Evolutionary conservation across 1,140 invertebrate species (phyloP), one percentile per base, ranked within the genome.

Genomic region (Plectrocnemia conspersa): DNA sequence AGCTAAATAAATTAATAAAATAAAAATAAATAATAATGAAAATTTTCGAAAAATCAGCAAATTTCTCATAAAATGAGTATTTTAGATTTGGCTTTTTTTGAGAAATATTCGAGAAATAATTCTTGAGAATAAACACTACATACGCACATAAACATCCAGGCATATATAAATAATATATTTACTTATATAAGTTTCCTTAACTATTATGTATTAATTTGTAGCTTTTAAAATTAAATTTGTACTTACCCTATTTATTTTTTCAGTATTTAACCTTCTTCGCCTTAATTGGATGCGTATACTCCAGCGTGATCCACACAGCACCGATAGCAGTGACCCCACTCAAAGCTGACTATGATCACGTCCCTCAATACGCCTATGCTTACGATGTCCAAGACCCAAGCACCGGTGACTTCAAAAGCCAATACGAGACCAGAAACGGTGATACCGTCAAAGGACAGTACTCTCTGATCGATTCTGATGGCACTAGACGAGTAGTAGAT

Each of bases 391-490:
- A 78, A 66, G 79, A 81, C 64, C 63, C 69, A 2, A 67, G 70
- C 54, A 82, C 75, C 52, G 78, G 82, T 6, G 79, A 81, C 62
- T 71, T 75, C 42, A 81, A 81, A 69, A 73, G 69, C 42, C 77
- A 80, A 64, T 72, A 78, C 65, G 79, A 81, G 71, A 72, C 66
- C 29, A 71, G 79, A 35, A 70, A 73, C 46, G 80, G 80, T 15
- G 80, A 82, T 62, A 69, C 74, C 11, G 79, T 81, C 25, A 70
- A 78, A 56, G 80, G 80, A 24, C 69, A 66, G 25, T 81, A 81
- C 64, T 76, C 74, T 2, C 61, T 80, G 16, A 71, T 80, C n/a
- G 79, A 80, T 57, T 75, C 80, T 15, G 79, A 81, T 57, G 79
- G 80, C 44, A 78, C 73, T 2, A 66, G 72, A 13, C 64, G 77